phyloP scores from a whole-genome alignment of 2,888 invertebrate genomes.

The Lithophane leautieri region DNA sequence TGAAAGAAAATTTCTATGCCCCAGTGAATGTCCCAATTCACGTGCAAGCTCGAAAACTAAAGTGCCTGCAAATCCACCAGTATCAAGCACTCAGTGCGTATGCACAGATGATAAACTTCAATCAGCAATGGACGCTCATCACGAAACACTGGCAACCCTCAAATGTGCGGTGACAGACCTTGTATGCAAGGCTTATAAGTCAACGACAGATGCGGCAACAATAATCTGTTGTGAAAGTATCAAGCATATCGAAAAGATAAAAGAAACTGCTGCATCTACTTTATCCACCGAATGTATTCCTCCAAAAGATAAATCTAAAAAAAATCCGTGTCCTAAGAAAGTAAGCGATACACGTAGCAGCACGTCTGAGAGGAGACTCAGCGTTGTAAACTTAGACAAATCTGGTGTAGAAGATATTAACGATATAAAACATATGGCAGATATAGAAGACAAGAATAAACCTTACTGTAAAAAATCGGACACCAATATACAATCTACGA shows the following conservation, averaged over 20 bases:
- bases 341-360: constrained; percentile 20
- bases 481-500: neutral
- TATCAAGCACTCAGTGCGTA: neutral
- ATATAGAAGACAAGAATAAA: neutral
- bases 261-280: constrained; percentile 33
- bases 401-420: neutral
- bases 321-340: constrained; percentile 23
- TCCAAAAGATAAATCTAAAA: constrained; percentile 15
- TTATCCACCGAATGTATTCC: neutral
- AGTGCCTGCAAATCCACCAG: neutral
- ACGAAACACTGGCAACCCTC: constrained; percentile 71
- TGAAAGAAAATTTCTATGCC: constrained; percentile 26
- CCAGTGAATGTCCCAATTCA: constrained; percentile 41
- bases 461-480: neutral
- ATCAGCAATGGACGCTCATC: constrained; percentile 7
- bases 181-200: constrained; percentile 71
- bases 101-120: neutral
- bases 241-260: constrained; percentile 65
- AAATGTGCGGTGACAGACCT: constrained; percentile 76
- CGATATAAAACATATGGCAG: neutral
- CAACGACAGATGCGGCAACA: constrained; percentile 74
- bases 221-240: constrained; percentile 70
- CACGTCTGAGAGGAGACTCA: constrained; percentile 25
- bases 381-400: constrained; percentile 47
- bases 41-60: neutral